Evolutionary conservation across 2,888 invertebrate genomes (phyloP).

Genomic region (Brachynemurus nebulosus): DNA sequence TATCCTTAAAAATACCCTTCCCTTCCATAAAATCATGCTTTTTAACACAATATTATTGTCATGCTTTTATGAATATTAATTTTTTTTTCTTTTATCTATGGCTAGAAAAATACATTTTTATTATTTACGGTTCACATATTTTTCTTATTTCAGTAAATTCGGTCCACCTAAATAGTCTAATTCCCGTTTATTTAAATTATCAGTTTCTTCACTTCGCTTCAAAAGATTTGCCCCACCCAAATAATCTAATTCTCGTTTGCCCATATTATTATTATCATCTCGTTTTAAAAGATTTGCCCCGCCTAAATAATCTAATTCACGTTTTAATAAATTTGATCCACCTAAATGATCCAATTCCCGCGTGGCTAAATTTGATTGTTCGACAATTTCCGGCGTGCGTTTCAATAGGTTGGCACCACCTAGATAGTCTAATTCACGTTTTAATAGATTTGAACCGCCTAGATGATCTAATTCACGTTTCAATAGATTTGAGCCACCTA

Average conservation of each 20-base stretch:
- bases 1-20: no score
- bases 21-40: no score
- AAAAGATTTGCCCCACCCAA: slow-evolving; percentile 4
- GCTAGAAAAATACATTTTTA: no score
- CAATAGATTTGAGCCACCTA: slow-evolving; percentile 1
- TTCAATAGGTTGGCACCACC: slow-evolving; percentile 3
- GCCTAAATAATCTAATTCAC: neutral
- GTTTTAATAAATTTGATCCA: slow-evolving; percentile 3
- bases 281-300: slow-evolving; percentile 6
- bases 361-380: neutral
- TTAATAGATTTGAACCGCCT: slow-evolving; percentile 2
- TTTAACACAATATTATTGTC: no score
- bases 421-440: slow-evolving; percentile 4
- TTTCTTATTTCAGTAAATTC: slow-evolving; percentile 5
- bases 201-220: no score
- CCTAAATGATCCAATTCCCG: slow-evolving; percentile 2
- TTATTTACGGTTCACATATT: no score
- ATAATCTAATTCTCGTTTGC: slow-evolving; percentile 3
- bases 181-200: no score
- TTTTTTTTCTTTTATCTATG: no score
- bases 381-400: neutral
- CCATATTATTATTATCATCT: neutral
- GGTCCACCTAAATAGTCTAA: slow-evolving; percentile 3
- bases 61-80: no score
- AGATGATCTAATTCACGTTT: slow-evolving; percentile 1